A percentile compares a stretch with the other conserved stretches of the same genome.
phyloP scores from a whole-genome alignment of 2,888 invertebrate genomes.

The Sicus ferrugineus region DNA sequence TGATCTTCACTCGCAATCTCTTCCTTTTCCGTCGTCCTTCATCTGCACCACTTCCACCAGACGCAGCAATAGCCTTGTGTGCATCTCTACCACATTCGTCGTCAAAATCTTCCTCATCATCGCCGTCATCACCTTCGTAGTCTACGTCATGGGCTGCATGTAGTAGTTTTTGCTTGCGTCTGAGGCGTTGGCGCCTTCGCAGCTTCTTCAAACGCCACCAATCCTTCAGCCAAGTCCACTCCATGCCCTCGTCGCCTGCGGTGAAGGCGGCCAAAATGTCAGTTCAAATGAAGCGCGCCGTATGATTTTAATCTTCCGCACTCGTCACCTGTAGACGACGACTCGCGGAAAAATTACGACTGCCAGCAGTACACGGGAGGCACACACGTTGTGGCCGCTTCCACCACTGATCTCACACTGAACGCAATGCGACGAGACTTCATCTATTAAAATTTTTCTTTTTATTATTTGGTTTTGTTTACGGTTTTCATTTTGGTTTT shows the following conservation, averaged over 20 bases:
- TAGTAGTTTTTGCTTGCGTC: slow-evolving; percentile 21
- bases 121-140: slow-evolving; percentile 37
- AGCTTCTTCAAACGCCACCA: slow-evolving; percentile 79
- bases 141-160: slow-evolving; percentile 14
- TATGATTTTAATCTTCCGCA: slow-evolving; percentile 4
- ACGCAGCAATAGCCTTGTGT: slow-evolving; percentile 39
- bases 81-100: slow-evolving; percentile 41
- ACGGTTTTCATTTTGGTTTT: background rate
- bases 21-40: background rate
- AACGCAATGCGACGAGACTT: slow-evolving; percentile 14
- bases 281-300: background rate
- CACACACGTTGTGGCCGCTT: slow-evolving; percentile 11
- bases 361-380: background rate
- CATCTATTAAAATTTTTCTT: background rate
- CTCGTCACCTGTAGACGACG: background rate
- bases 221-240: slow-evolving; percentile 83
- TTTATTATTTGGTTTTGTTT: slow-evolving; percentile 29
- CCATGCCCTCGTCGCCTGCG: slow-evolving; percentile 68
- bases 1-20: too few species aligned
- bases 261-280: too few species aligned
- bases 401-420: slow-evolving; percentile 16
- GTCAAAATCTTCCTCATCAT: slow-evolving; percentile 35
- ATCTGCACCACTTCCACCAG: background rate
- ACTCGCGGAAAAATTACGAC: background rate
- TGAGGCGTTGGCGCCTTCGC: slow-evolving; percentile 27